These are phyloP conservation scores for Platyura marginata DNA, from an alignment of 1,140 invertebrate species.

Conservation along the genomic window DNA sequence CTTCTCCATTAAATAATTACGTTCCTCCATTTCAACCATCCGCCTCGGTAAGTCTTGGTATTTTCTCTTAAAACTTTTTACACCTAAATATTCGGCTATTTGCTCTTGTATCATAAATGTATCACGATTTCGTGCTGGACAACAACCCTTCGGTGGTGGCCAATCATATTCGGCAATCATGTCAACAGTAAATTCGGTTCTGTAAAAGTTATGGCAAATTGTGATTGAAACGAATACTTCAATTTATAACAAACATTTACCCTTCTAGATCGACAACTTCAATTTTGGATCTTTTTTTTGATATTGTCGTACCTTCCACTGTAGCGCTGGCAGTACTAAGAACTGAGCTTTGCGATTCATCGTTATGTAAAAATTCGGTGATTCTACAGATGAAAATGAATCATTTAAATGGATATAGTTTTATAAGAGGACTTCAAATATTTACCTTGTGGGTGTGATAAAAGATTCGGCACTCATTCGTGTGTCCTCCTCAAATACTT, in stretches of 20 bases:
- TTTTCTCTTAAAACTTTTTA: slow-evolving; percentile 90
- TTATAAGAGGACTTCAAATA: neutral
- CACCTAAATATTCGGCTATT: slow-evolving; percentile 76
- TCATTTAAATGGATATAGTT: neutral
- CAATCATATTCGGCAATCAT: slow-evolving; percentile 89
- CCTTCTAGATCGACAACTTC: slow-evolving; percentile 50
- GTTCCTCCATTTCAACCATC: slow-evolving; percentile 73
- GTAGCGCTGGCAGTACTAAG: slow-evolving; percentile 40
- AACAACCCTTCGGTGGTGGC: slow-evolving; percentile 45
- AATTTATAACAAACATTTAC: too few species aligned
- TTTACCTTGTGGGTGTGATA: slow-evolving; percentile 10
- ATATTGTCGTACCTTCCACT: slow-evolving; percentile 42
- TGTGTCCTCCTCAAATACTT: slow-evolving; percentile 68
- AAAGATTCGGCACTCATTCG: slow-evolving; percentile 64
- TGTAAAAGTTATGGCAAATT: too few species aligned
- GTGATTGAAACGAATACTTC: too few species aligned
- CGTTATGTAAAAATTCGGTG: slow-evolving; percentile 40
- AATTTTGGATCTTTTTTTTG: slow-evolving; percentile 48
- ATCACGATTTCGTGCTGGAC: slow-evolving; percentile 40
- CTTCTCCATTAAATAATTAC: slow-evolving; percentile 68
- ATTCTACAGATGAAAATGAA: slow-evolving; percentile 8
- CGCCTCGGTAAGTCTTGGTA: slow-evolving; percentile 79
- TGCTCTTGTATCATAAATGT: slow-evolving; percentile 72
- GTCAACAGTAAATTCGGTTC: slow-evolving; percentile 58
- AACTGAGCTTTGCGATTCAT: slow-evolving; percentile 60